Evolutionary conservation across 2,888 invertebrate genomes (phyloP).

Genomic region (Diarsia mendica): DNA sequence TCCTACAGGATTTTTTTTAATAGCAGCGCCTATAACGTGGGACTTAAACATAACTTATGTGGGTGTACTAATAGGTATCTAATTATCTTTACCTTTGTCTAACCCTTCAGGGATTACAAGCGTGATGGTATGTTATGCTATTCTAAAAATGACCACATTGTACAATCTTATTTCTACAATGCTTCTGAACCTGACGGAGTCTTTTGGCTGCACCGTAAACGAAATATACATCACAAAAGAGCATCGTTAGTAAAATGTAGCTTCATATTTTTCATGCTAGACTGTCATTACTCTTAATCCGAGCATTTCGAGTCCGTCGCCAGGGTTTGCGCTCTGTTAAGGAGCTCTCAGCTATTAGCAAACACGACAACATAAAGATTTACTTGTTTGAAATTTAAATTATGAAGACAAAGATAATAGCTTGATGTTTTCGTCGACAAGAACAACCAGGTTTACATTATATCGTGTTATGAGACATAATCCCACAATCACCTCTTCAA

Average conservation of each 20-base stretch:
- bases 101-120: too few species aligned
- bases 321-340: conserved; percentile 7
- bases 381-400: neutral
- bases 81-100: too few species aligned
- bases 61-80: too few species aligned
- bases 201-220: conserved; percentile 4
- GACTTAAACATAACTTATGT: too few species aligned
- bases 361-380: neutral
- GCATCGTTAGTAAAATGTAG: conserved; percentile 32
- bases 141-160: too few species aligned
- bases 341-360: neutral
- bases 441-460: neutral
- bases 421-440: neutral
- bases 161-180: neutral
- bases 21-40: too few species aligned
- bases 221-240: conserved; percentile 19
- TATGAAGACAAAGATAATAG: neutral
- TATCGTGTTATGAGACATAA: conserved; percentile 13
- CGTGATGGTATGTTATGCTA: too few species aligned
- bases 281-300: conserved; percentile 31
- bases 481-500: conserved; percentile 24
- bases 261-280: conserved; percentile 19
- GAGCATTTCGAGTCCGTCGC: conserved; percentile 9
- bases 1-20: too few species aligned
- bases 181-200: neutral